A percentile compares a stretch with the other conserved stretches of the same genome.
phyloP scores from a whole-genome alignment of 2,797 vertebrate genomes.

The Lindbergichthys nudifrons region DNA sequence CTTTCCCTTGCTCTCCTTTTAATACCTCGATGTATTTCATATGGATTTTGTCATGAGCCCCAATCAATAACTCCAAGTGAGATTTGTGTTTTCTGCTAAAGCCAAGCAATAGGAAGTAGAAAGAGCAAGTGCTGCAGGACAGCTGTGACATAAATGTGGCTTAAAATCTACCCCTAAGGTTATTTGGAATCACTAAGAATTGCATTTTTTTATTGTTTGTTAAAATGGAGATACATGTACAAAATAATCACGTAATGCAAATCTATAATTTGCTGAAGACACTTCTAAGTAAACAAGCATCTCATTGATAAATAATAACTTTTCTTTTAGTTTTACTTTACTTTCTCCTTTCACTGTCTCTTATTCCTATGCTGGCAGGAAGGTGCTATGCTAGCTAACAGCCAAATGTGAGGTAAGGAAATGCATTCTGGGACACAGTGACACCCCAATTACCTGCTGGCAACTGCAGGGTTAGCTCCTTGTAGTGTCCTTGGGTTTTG shows the following conservation, averaged over 20 bases:
- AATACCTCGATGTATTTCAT: slow-evolving; percentile 67
- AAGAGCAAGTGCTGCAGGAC: slow-evolving; percentile 38
- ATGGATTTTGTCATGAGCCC: slow-evolving; percentile 72
- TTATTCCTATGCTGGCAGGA: slow-evolving; percentile 24
- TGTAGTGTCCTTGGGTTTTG: slow-evolving; percentile 83
- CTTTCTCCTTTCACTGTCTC: slow-evolving; percentile 9
- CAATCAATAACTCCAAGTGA: slow-evolving; percentile 69
- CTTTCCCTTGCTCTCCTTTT: slow-evolving; percentile 38
- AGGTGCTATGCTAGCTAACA: slow-evolving; percentile 23
- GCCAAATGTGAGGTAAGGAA: slow-evolving; percentile 59
- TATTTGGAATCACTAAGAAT: not conserved
- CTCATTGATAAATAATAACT: not conserved
- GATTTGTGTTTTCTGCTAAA: slow-evolving; percentile 65
- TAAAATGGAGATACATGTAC: not conserved
- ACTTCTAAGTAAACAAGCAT: not conserved
- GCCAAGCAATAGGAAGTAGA: slow-evolving; percentile 42
- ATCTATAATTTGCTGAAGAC: not conserved
- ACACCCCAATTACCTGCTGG: slow-evolving; percentile 78
- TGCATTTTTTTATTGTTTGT: not conserved
- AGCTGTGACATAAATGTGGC: slow-evolving; percentile 33
- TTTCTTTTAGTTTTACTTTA: not conserved
- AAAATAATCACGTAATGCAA: not conserved
- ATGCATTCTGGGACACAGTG: slow-evolving; percentile 66
- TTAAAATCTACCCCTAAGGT: not conserved
- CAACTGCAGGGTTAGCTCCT: slow-evolving; percentile 70